phyloP scores from a whole-genome alignment of 2,113 vertebrate genomes.

The Perca fluviatilis region DNA sequence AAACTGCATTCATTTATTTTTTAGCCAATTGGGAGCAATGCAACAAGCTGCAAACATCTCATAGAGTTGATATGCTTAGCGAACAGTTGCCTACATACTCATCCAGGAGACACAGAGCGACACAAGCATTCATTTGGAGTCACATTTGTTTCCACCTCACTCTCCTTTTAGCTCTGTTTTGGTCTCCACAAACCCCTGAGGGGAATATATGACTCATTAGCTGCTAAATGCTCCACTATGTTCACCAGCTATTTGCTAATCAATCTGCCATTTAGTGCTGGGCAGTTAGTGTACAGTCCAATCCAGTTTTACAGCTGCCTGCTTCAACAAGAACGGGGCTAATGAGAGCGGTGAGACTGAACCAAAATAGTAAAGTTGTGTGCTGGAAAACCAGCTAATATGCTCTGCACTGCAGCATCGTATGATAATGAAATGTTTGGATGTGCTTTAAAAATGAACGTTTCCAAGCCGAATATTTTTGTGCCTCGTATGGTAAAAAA shows the following conservation, averaged over 20 bases:
- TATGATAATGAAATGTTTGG: no score
- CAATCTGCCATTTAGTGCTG: no score
- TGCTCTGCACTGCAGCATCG: no score
- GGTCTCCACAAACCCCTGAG: not conserved
- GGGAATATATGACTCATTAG: not conserved
- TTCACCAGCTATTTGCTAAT: not conserved
- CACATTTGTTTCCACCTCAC: not conserved
- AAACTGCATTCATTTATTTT: not conserved
- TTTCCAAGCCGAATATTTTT: not conserved
- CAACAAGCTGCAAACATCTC: not conserved
- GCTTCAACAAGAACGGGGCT: no score
- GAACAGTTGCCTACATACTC: no score
- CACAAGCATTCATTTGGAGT: no score
- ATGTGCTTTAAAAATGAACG: not conserved
- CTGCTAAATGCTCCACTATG: not conserved
- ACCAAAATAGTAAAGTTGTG: not conserved
- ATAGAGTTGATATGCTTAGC: not conserved
- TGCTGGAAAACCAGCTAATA: not conserved
- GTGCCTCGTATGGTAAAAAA: not conserved
- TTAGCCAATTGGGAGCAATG: not conserved
- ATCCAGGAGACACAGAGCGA: not conserved
- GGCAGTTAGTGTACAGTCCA: no score
- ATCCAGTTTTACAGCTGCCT: no score
- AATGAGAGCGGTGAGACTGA: not conserved
- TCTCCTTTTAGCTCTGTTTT: not conserved